phyloP scores from a whole-genome alignment of 2,888 invertebrate species.

The Drosophila percnosoma region DNA sequence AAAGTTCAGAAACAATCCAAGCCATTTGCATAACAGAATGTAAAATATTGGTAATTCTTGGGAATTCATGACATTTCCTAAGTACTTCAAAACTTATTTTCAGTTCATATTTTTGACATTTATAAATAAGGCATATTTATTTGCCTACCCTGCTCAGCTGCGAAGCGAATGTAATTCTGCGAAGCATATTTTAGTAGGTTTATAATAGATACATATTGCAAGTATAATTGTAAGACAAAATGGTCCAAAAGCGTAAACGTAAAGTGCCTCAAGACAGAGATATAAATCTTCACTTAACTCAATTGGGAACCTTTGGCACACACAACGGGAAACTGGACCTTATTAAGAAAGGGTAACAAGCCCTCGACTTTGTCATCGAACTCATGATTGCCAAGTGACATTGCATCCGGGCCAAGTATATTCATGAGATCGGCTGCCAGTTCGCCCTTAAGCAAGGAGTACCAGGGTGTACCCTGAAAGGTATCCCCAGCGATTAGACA shows the following conservation, averaged over 20 bases:
- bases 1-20: slow-evolving; percentile 34
- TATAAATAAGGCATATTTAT: neutral
- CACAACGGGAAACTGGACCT: slow-evolving; percentile 81
- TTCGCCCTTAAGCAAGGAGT: slow-evolving; percentile 91
- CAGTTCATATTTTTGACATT: neutral
- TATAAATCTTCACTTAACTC: too few relatives aligned
- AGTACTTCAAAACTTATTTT: slow-evolving; percentile 6
- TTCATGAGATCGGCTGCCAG: slow-evolving; percentile 92
- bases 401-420: slow-evolving; percentile 91
- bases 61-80: slow-evolving; percentile 2
- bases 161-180: neutral
- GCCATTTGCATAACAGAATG: slow-evolving; percentile 34
- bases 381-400: slow-evolving; percentile 77
- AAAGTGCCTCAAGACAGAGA: too few relatives aligned
- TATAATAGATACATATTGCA: neutral
- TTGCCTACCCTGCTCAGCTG: neutral
- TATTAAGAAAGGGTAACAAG: neutral
- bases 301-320: slow-evolving; percentile 86
- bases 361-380: slow-evolving; percentile 10
- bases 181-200: too few relatives aligned
- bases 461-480: slow-evolving; percentile 94
- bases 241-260: too few relatives aligned
- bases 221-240: neutral
- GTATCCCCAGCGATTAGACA: slow-evolving; percentile 95
- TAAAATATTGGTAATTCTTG: slow-evolving; percentile 22